A percentile compares a stretch with the other conserved stretches of the same genome.
These are phyloP conservation scores for Momotus momota DNA, from an alignment of 2,797 vertebrate genomes.

Conservation along the genomic window DNA sequence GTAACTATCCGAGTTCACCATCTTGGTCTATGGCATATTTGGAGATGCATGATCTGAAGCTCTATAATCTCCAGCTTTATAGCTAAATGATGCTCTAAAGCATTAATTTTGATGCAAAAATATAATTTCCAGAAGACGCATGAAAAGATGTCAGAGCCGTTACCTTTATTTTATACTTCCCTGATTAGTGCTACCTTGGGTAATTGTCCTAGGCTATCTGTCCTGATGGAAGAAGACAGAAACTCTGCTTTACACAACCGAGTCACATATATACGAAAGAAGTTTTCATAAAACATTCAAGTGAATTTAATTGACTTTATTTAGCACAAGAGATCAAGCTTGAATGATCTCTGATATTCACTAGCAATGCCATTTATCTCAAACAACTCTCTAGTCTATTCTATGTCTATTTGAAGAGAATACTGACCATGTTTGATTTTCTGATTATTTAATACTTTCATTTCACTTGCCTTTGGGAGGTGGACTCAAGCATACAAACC, in stretches of 20 bases:
- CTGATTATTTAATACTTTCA: slow-evolving; percentile 26
- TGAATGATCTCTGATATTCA: background rate
- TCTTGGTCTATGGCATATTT: background rate
- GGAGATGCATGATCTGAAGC: background rate
- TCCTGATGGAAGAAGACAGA: background rate
- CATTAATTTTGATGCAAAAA: background rate
- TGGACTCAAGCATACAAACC: background rate
- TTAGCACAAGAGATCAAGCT: background rate
- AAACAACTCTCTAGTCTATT: background rate
- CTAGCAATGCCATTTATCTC: background rate
- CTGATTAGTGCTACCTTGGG: background rate
- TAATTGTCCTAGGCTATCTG: background rate
- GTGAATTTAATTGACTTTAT: background rate
- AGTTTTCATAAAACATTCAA: background rate
- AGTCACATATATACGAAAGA: background rate
- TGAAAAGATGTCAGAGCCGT: background rate
- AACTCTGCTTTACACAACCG: background rate
- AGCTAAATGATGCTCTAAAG: background rate
- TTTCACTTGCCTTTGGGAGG: slow-evolving; percentile 13
- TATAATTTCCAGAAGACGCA: background rate
- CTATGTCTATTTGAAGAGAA: background rate
- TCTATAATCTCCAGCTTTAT: background rate
- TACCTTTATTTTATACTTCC: background rate
- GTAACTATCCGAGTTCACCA: background rate
- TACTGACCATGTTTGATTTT: slow-evolving; percentile 8